Base-by-base conservation (phyloP, 2,797 vertebrate species). In the Toxotes lorentzi region DNA sequence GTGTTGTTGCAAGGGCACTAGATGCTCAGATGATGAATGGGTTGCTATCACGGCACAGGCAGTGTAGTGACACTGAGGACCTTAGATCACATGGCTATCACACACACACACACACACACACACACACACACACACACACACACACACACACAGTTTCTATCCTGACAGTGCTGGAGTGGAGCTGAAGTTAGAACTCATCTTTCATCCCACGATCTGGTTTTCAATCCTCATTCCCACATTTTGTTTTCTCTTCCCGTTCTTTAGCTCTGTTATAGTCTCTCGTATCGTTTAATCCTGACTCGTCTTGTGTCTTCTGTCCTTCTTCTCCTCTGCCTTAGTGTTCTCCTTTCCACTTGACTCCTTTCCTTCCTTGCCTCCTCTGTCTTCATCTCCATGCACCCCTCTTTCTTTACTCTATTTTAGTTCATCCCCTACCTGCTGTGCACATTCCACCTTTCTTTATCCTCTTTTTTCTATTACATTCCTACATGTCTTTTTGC, bases 11-110 rank as follows among this genome's bases (percentile, higher is more conserved):
- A 88, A 92, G 90, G 90, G 86, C 90, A 90, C 86, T 91, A 91
- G 91, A 91, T 93, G 91, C 84, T 90, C 53, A 32, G 65, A 86
- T 93, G 92, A 94, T 94, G 86, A 93, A 93, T 91, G 88, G 73
- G 81, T 71, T 85, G 87, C 87, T 88, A 89, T 94, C 92, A 90
- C 91, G 83, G 89, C 85, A 78, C 71, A 79, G 91, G 88, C 91
- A 92, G 87, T 68, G 81, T 85, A 88, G 85, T 92, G 93, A 93
- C 91, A 93, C 90, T 78, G 81, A 92, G 89, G 90, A 91, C 92
- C 90, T 92, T 84, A 91, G 86, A 92, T 94, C 93, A 91, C 89
- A 88, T 85, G 84, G 70, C 80, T 86, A 83, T 81, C 87, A 75
- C 24, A 17, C 17, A 64, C 82, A 78, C 70, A 62, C 59, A 68